phyloP scores from a whole-genome alignment of 2,888 invertebrate species.

The Apodemia mormo region DNA sequence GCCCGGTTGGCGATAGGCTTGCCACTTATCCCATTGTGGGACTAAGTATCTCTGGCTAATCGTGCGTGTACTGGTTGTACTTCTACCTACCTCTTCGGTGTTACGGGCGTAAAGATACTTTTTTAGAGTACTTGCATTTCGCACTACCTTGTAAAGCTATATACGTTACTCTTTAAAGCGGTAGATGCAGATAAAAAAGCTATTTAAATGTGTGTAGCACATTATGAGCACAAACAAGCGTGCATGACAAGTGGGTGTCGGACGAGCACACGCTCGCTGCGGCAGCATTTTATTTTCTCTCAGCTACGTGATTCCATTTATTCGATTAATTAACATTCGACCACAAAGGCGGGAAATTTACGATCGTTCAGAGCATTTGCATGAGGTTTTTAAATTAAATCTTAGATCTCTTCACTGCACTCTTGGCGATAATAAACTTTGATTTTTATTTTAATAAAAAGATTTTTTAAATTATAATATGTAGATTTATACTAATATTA shows the following conservation, averaged over 20 bases:
- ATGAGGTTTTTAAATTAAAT: slow-evolving; percentile 16
- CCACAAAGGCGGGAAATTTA: slow-evolving; percentile 26
- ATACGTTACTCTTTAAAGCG: neutral
- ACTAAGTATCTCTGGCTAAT: no score
- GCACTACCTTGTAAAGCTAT: neutral
- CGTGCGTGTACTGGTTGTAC: no score
- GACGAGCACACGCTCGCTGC: neutral
- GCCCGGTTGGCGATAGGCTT: no score
- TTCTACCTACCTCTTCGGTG: no score
- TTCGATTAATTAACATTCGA: slow-evolving; percentile 30
- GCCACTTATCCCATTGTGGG: no score
- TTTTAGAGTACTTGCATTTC: no score
- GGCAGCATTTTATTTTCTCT: slow-evolving; percentile 9
- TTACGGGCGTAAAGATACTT: no score
- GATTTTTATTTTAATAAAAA: neutral
- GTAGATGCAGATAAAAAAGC: neutral
- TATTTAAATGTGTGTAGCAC: neutral
- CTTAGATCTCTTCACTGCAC: slow-evolving; percentile 1
- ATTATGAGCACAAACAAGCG: neutral
- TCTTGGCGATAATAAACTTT: neutral
- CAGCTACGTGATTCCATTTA: slow-evolving; percentile 24
- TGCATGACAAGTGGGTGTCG: neutral
- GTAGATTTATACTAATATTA: no score
- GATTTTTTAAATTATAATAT: no score
- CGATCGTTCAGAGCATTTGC: slow-evolving; percentile 10